Conservation (phyloP, 2,797 vertebrate genomes). For the Natrix natrix region DNA sequence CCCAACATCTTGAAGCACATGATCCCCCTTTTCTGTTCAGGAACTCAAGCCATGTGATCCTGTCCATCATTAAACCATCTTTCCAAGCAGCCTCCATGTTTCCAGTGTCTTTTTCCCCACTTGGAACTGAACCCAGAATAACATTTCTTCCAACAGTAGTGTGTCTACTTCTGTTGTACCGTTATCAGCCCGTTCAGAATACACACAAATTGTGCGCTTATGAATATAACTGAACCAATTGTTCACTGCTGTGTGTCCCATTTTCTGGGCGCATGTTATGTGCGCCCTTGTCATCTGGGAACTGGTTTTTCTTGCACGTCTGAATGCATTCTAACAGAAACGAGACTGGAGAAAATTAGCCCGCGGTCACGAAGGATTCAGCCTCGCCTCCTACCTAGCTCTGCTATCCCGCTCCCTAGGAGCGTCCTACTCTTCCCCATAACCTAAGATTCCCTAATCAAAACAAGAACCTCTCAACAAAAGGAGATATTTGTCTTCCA, state of each 20-base stretch:
- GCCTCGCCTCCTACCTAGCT: not conserved
- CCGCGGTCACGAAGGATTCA: not conserved
- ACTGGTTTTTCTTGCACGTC: not conserved
- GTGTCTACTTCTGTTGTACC: not conserved
- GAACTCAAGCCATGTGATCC: too few relatives aligned
- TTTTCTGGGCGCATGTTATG: not conserved
- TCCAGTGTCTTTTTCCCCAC: too few relatives aligned
- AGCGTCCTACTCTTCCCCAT: not conserved
- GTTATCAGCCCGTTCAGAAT: not conserved
- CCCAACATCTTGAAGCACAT: too few relatives aligned
- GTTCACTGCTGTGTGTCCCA: not conserved
- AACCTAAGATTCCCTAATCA: not conserved
- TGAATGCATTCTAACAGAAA: not conserved
- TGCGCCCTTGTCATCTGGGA: not conserved
- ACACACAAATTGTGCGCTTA: not conserved
- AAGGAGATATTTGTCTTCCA: not conserved
- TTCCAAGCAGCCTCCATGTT: too few relatives aligned
- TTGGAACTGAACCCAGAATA: too few relatives aligned
- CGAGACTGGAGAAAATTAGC: not conserved
- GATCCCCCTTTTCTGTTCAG: too few relatives aligned
- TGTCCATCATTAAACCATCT: too few relatives aligned
- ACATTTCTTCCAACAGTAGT: too few relatives aligned
- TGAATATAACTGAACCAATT: not conserved
- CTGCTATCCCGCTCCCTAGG: too few relatives aligned
- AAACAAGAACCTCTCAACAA: not conserved